phyloP scores from a whole-genome alignment of 2,888 invertebrate species.

The Osedax frankpressi region DNA sequence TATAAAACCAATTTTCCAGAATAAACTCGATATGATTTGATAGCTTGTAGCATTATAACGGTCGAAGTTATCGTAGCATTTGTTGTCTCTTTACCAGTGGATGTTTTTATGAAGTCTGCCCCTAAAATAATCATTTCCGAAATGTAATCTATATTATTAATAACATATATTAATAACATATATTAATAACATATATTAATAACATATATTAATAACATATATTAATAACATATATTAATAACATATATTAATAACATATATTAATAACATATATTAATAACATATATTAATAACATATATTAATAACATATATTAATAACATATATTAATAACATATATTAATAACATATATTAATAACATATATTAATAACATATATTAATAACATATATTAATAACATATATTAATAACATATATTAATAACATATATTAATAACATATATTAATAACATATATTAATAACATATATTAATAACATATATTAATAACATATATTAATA shows the following conservation, averaged over 20 bases:
- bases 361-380: too few relatives aligned
- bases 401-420: too few relatives aligned
- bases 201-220: background rate
- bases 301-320: background rate
- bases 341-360: too few relatives aligned
- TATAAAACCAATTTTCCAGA: constrained; percentile 53
- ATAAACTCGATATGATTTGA: constrained; percentile 59
- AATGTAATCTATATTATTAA: background rate
- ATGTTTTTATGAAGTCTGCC: constrained; percentile 94
- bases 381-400: too few relatives aligned
- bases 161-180: background rate
- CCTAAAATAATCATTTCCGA: constrained; percentile 52
- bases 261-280: background rate
- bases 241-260: background rate
- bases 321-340: too few relatives aligned
- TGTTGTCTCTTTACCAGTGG: constrained; percentile 82
- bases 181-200: background rate
- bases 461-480: too few relatives aligned
- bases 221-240: background rate
- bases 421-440: too few relatives aligned
- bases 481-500: too few relatives aligned
- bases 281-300: too few relatives aligned
- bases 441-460: too few relatives aligned
- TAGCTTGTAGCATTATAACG: constrained; percentile 83
- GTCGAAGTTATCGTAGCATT: constrained; percentile 86